Evolutionary conservation across 2,113 vertebrate genomes (phyloP).

Genomic region (Brachypodius melanocephalos): DNA sequence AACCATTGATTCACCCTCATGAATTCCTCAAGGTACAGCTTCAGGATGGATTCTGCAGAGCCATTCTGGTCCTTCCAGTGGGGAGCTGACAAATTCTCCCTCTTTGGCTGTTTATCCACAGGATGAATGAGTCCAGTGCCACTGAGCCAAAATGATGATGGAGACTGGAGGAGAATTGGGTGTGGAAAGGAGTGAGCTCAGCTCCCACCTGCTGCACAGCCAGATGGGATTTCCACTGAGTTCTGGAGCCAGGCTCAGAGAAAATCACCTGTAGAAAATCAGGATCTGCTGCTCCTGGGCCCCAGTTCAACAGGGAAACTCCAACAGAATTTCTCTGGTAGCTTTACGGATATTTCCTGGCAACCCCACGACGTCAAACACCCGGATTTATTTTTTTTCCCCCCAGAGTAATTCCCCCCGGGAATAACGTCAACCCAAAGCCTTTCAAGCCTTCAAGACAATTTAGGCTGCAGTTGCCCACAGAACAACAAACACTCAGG

Average conservation of each 20-base stretch:
- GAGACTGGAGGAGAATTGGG: neutral
- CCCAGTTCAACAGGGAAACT: neutral
- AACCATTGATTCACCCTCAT: neutral
- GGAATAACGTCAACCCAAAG: neutral
- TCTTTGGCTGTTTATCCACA: neutral
- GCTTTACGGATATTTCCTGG: neutral
- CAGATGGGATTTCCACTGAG: neutral
- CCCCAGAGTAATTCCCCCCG: neutral
- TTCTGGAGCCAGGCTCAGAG: neutral
- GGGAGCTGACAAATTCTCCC: neutral
- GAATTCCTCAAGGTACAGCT: neutral
- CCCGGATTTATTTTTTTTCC: accelerated
- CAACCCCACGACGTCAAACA: neutral
- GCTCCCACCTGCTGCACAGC: neutral
- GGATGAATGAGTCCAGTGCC: neutral
- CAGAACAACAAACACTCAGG: neutral
- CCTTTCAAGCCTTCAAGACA: neutral
- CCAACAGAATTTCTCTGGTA: neutral
- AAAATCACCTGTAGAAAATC: neutral
- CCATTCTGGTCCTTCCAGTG: neutral
- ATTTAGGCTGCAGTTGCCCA: neutral
- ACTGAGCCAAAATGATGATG: neutral
- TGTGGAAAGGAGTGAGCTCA: neutral
- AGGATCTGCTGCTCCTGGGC: neutral
- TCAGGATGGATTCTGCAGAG: neutral